Conservation (phyloP, 2,888 invertebrate species). For the Cremastobaeus sp. region DNA sequence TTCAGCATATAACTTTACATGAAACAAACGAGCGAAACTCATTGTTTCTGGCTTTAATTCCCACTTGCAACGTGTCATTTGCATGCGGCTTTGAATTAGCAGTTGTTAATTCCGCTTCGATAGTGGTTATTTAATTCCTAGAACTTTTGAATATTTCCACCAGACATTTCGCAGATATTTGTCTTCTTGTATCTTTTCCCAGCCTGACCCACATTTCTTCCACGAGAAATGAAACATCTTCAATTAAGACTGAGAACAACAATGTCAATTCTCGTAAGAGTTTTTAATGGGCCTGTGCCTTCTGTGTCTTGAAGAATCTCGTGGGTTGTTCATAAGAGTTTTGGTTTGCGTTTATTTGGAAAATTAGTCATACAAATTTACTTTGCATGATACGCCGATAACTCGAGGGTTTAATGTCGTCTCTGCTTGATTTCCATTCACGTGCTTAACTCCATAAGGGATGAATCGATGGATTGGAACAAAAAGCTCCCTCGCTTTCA, state of each 20-base stretch:
- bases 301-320: background rate
- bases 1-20: too few relatives aligned
- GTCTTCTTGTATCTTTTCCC: background rate
- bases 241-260: background rate
- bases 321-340: background rate
- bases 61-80: too few relatives aligned
- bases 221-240: conserved; percentile 1
- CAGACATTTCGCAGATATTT: too few relatives aligned
- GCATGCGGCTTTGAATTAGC: too few relatives aligned
- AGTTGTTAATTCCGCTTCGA: too few relatives aligned
- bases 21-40: too few relatives aligned
- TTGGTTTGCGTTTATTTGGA: conserved; percentile 8
- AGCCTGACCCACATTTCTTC: background rate
- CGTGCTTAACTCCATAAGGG: conserved; percentile 28
- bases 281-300: background rate
- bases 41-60: too few relatives aligned
- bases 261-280: background rate
- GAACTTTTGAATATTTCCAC: too few relatives aligned
- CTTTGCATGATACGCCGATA: background rate
- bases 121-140: too few relatives aligned
- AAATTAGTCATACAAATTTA: conserved; percentile 2
- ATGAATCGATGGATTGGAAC: conserved; percentile 29
- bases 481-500: conserved; percentile 28
- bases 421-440: conserved; percentile 27
- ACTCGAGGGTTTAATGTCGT: conserved; percentile 27